A percentile compares a stretch with the other conserved stretches of the same genome.
phyloP scores from a whole-genome alignment of 2,113 vertebrate species.

The Phalacrocorax carbo region DNA sequence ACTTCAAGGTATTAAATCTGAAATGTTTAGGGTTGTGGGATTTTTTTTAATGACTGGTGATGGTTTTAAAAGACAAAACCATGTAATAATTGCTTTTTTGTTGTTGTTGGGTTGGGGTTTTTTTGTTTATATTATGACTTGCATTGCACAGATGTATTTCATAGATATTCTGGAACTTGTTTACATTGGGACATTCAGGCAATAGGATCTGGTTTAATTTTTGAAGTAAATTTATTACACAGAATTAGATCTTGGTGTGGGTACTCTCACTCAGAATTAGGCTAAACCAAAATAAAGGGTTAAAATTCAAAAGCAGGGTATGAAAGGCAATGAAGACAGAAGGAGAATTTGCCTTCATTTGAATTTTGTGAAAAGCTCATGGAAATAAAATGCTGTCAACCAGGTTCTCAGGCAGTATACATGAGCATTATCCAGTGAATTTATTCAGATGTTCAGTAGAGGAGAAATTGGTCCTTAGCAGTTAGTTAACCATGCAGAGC shows the following conservation, averaged over 20 bases:
- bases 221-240: background rate
- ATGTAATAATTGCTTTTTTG: background rate
- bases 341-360: background rate
- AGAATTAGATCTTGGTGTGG: background rate
- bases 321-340: background rate
- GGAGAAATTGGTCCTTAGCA: background rate
- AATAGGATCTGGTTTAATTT: background rate
- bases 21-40: background rate
- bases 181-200: background rate
- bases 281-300: background rate
- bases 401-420: background rate
- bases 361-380: background rate
- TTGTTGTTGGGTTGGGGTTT: too few relatives aligned
- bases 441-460: background rate
- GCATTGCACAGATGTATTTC: background rate
- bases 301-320: background rate
- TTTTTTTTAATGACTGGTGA: background rate
- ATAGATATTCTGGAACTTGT: background rate
- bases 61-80: background rate
- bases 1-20: background rate
- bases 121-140: background rate
- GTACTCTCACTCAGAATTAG: background rate
- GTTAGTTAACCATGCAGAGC: background rate
- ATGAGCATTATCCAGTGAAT: background rate
- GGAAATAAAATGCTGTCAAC: background rate